Base-by-base conservation (phyloP, 2,797 vertebrate species). In the Rachycentron canadum region DNA sequence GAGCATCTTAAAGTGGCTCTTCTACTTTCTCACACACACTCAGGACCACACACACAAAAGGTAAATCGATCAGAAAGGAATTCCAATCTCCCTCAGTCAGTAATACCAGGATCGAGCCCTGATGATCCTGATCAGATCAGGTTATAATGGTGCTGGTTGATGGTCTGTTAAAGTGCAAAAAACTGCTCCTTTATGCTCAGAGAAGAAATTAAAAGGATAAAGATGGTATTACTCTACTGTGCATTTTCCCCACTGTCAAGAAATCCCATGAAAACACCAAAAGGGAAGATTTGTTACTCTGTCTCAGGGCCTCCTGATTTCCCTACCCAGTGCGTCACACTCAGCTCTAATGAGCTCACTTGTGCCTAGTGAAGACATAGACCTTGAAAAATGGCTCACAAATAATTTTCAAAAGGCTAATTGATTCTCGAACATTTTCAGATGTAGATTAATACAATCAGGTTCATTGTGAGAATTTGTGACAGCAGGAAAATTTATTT, bases 41-140 rank as follows among this genome's bases (percentile, higher is more conserved):
- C 58, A 56, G 66, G 55, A 40, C 65, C 52, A 80, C 13, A 83
- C 45, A 49, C 69, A 49, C 43, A 73, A 21, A 69, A 25, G 76
- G 82, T 84, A 80, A 90, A 94, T 93, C 88, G 89, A 91, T 93
- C 86, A 87, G 82, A 83, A 55, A 85, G 76, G 73, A 85, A 87
- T 82, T 91, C 86, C 88, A 93, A 90, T 93, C 87, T 87, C 65
- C 81, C 70, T 53, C 78, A 73, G 82, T 78, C 86, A 81, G 87
- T 78, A 86, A 85, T 75, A 74, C 65, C 67, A 68, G 73, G 87
- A 56, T 45, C 1, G 13, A 68, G 30, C 58, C 68, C 53, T 73
- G 69, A 77, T 76, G 81, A 89, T 84, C 74, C 68, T 75, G 62
- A 78, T 60, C 83, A 63, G 76, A 83, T 84, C 59, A 79, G 55